These are phyloP conservation scores for Chloroceryle inda DNA, from an alignment of 2,797 vertebrate species.

Conservation along the genomic window DNA sequence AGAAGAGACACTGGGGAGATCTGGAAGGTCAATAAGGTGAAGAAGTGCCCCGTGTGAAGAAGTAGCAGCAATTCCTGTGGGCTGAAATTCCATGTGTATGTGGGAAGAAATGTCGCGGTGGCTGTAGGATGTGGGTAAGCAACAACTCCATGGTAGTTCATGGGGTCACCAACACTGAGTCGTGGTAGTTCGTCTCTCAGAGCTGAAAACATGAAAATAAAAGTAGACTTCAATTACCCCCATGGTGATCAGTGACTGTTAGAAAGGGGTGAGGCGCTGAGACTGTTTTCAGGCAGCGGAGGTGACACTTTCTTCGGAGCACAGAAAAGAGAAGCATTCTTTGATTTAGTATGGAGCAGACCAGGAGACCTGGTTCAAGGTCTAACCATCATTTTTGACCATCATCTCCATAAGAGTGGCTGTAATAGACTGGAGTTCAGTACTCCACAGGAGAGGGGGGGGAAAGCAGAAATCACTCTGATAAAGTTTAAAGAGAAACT, in stretches of 20 bases:
- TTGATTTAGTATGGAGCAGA: slow-evolving; percentile 1
- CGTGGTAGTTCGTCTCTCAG: not conserved
- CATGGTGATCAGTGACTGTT: not conserved
- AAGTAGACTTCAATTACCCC: not conserved
- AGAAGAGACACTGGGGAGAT: not conserved
- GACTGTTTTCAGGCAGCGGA: not conserved
- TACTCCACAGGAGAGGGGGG: accelerated
- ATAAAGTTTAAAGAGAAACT: slow-evolving; percentile 29
- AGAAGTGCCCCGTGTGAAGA: not conserved
- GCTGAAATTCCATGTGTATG: accelerated
- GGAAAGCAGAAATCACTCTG: not conserved
- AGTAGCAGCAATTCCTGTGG: not conserved
- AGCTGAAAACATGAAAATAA: not conserved
- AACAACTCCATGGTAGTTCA: accelerated
- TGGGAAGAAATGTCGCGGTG: not conserved
- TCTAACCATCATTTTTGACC: not conserved
- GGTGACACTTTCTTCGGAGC: not conserved
- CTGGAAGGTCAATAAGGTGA: not conserved
- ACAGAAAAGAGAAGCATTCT: not conserved
- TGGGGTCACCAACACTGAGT: not conserved
- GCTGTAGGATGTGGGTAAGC: accelerated
- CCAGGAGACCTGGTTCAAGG: slow-evolving; percentile 19
- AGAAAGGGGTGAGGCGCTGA: not conserved
- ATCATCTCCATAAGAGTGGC: not conserved
- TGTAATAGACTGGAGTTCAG: not conserved